Evolutionary conservation across 2,113 vertebrate genomes (phyloP).

Genomic region (Planiliza haematocheilus): DNA sequence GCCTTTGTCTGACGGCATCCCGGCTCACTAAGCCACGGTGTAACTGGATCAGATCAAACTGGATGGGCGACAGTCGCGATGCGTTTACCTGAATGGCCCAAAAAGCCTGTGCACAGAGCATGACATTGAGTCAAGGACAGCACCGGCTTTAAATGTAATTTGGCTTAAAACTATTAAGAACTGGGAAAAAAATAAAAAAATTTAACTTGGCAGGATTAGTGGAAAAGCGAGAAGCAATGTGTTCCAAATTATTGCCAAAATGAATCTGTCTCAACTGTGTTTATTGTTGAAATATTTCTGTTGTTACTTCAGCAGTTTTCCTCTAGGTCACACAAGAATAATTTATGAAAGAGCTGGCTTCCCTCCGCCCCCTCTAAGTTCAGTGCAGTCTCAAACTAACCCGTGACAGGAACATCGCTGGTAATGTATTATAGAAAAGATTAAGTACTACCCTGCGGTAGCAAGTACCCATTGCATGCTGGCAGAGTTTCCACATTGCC

Average conservation of each 20-base stretch:
- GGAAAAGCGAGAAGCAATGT: slow-evolving; percentile 13
- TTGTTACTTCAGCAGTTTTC: slow-evolving; percentile 38
- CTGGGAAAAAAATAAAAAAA: slow-evolving; percentile 36
- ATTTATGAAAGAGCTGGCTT: slow-evolving; percentile 58
- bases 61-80: slow-evolving; percentile 37
- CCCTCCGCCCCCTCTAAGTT: slow-evolving; percentile 46
- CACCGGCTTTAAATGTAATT: not conserved
- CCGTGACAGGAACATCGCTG: slow-evolving; percentile 66
- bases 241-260: slow-evolving; percentile 26
- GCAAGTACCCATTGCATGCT: slow-evolving; percentile 42
- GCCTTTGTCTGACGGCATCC: slow-evolving; percentile 47
- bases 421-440: slow-evolving; percentile 71
- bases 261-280: slow-evolving; percentile 16
- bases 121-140: slow-evolving; percentile 31
- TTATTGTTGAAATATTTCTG: slow-evolving; percentile 33
- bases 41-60: slow-evolving; percentile 55
- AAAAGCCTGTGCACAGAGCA: not conserved
- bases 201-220: slow-evolving; percentile 20
- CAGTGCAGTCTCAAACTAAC: slow-evolving; percentile 60
- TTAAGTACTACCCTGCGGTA: slow-evolving; percentile 49
- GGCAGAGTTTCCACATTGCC: slow-evolving; percentile 30
- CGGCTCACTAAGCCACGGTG: slow-evolving; percentile 25
- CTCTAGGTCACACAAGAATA: slow-evolving; percentile 46
- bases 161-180: slow-evolving; percentile 16
- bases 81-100: slow-evolving; percentile 11